These are phyloP conservation scores for Trichosurus vulpecula DNA, from an alignment of 2,797 vertebrate species.

Conservation along the genomic window DNA sequence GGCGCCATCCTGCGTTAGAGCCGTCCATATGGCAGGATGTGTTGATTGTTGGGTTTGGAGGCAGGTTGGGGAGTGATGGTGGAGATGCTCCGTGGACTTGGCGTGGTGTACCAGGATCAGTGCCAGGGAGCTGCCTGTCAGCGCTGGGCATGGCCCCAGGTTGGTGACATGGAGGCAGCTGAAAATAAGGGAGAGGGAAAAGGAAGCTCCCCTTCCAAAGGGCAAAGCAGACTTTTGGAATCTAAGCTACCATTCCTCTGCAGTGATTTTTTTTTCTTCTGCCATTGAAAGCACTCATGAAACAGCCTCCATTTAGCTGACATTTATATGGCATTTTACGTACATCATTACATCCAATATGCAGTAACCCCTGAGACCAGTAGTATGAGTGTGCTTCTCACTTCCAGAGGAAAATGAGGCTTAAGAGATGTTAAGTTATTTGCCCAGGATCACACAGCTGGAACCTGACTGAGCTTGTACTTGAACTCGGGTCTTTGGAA, in stretches of 20 bases:
- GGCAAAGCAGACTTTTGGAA: background rate
- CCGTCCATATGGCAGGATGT: slow-evolving; percentile 80
- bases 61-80: slow-evolving; percentile 43
- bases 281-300: background rate
- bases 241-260: background rate
- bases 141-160: slow-evolving; percentile 78
- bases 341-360: background rate
- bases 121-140: slow-evolving; percentile 78
- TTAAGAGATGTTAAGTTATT: background rate
- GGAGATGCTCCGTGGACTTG: slow-evolving; percentile 76
- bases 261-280: background rate
- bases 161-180: slow-evolving; percentile 37
- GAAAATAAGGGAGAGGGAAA: slow-evolving; percentile 52
- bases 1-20: slow-evolving; percentile 66
- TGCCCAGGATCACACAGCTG: background rate
- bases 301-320: background rate
- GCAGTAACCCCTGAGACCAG: background rate
- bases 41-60: slow-evolving; percentile 19
- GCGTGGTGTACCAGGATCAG: slow-evolving; percentile 68
- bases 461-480: background rate
- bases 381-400: background rate
- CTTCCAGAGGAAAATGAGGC: background rate
- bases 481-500: background rate
- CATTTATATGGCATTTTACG: background rate
- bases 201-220: slow-evolving; percentile 14